Conservation (phyloP, 2,113 vertebrate genomes). For the Hippopotamus amphibius region DNA sequence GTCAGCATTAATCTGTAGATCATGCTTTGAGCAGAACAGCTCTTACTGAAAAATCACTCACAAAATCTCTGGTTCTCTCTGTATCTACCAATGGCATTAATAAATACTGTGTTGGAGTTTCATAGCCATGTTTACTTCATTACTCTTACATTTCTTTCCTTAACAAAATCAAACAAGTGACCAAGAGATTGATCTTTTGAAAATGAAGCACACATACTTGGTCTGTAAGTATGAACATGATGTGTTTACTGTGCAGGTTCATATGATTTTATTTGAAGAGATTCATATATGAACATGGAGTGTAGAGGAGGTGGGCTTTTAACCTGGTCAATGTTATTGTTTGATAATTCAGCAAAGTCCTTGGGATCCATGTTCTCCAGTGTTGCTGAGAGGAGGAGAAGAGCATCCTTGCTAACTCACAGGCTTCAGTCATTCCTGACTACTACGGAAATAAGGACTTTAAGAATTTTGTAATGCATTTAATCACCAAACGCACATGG, state of each 20-base stretch:
- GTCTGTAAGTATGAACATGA: not conserved
- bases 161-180: constrained; percentile 31
- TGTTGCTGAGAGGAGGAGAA: not conserved
- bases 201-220: not conserved
- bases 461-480: constrained; percentile 30
- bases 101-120: not conserved
- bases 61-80: not conserved
- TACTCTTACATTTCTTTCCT: not conserved
- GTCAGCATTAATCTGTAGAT: not conserved
- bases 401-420: not conserved
- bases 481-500: constrained; percentile 15
- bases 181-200: not conserved
- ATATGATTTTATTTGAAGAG: not conserved
- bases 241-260: not conserved
- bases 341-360: not conserved
- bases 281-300: not conserved
- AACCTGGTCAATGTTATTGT: not conserved
- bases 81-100: not conserved
- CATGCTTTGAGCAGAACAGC: not conserved
- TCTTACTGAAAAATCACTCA: constrained; percentile 3
- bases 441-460: constrained; percentile 46
- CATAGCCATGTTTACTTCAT: not conserved
- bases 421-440: not conserved
- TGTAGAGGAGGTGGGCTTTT: not conserved
- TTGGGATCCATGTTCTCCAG: not conserved